Conservation (phyloP, 1,140 invertebrate species). For the Galendromus occidentalis region DNA sequence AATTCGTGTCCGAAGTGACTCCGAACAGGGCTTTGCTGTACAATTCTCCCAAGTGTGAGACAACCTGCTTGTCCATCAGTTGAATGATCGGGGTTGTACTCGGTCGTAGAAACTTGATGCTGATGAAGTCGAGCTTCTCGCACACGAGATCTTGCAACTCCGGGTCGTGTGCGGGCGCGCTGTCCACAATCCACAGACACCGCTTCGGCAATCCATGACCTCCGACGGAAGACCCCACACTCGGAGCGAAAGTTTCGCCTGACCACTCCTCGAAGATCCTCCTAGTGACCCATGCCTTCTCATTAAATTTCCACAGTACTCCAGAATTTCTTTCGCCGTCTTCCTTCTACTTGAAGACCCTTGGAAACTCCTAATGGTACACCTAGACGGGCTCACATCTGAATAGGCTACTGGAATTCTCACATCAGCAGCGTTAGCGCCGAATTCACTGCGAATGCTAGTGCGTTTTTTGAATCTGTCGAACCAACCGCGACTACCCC, state of each 20-base stretch:
- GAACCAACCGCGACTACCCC: too few species aligned
- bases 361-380: too few species aligned
- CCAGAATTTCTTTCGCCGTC: too few species aligned
- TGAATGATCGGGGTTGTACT: slow-evolving; percentile 1
- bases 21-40: slow-evolving; percentile 18
- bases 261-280: background rate
- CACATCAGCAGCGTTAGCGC: too few species aligned
- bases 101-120: background rate
- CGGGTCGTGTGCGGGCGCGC: background rate
- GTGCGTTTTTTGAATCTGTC: too few species aligned
- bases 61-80: background rate
- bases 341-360: too few species aligned
- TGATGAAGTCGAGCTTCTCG: slow-evolving; percentile 6
- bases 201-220: background rate
- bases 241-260: background rate
- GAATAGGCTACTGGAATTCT: too few species aligned
- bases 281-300: slow-evolving; percentile 1
- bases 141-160: background rate
- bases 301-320: slow-evolving; percentile 2
- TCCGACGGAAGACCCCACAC: background rate
- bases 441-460: too few species aligned
- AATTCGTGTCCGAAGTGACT: slow-evolving; percentile 13
- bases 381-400: too few species aligned
- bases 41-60: background rate
- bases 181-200: background rate